A percentile compares a stretch with the other conserved stretches of the same genome.
These are phyloP conservation scores for Macropodus opercularis DNA, from an alignment of 2,797 vertebrate genomes.

Conservation along the genomic window DNA sequence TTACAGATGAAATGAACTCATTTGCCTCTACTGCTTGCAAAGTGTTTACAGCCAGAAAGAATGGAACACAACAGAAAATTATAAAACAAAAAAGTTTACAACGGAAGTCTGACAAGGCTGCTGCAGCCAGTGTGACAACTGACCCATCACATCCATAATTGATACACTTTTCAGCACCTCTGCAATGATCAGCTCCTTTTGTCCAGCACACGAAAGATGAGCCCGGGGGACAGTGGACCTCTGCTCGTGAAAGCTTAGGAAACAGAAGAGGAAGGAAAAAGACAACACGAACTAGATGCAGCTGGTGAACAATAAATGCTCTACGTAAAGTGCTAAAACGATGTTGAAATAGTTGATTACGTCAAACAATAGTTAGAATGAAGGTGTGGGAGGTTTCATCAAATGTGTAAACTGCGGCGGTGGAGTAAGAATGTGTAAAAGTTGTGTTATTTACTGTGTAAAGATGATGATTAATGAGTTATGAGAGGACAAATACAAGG, in stretches of 20 bases:
- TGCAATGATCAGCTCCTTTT: slow-evolving; percentile 25
- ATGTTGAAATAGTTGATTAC: too few species aligned
- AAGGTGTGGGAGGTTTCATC: too few species aligned
- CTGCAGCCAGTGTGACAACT: slow-evolving; percentile 19
- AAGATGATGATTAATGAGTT: too few species aligned
- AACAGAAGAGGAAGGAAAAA: slow-evolving; percentile 12
- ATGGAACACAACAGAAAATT: background rate
- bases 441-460: too few species aligned
- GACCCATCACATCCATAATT: slow-evolving; percentile 45
- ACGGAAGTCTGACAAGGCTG: background rate
- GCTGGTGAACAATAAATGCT: too few species aligned
- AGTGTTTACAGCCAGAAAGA: background rate
- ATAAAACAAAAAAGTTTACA: slow-evolving; percentile 7
- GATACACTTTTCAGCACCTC: slow-evolving; percentile 40
- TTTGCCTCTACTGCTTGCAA: background rate
- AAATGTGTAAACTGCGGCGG: too few species aligned
- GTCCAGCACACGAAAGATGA: slow-evolving; percentile 45
- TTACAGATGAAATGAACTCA: slow-evolving; percentile 18
- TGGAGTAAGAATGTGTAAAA: too few species aligned
- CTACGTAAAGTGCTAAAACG: too few species aligned
- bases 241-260: slow-evolving; percentile 1
- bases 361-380: too few species aligned
- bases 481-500: too few species aligned
- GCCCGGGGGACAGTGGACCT: slow-evolving; percentile 19
- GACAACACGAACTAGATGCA: background rate